Conservation (phyloP, 2,888 invertebrate species). For the Lutraria lutraria region DNA sequence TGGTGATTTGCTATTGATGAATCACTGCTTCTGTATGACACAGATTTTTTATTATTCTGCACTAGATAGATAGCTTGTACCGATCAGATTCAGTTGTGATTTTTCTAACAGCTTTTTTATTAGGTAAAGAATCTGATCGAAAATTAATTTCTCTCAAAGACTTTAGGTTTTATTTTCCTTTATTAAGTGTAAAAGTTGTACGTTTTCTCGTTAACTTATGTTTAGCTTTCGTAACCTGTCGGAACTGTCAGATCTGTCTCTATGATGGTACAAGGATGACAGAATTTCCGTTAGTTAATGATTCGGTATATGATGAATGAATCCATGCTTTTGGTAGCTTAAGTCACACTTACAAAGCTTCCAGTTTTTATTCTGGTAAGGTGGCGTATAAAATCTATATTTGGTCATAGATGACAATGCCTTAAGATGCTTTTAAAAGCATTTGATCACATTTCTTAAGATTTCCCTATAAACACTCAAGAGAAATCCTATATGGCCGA, state of each 20-base stretch:
- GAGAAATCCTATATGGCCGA: not conserved
- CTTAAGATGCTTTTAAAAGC: not conserved
- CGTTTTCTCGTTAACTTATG: not conserved
- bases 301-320: not conserved
- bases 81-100: not conserved
- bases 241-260: not conserved
- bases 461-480: not conserved
- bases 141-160: not conserved
- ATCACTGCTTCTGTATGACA: not conserved
- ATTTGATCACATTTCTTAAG: not conserved
- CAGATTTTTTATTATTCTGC: conserved; percentile 7
- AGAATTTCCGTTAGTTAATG: not conserved
- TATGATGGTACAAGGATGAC: not conserved
- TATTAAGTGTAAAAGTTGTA: not conserved
- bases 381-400: not conserved
- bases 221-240: not conserved
- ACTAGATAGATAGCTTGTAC: not conserved
- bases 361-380: not conserved
- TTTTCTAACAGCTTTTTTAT: not conserved
- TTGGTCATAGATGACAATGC: not conserved
- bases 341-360: not conserved
- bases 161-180: not conserved
- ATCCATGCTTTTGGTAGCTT: not conserved
- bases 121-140: not conserved
- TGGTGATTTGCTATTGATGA: conserved; percentile 1